Evolutionary conservation across 1,140 invertebrate species (phyloP).

Genomic region (Zaprionus ornatus): DNA sequence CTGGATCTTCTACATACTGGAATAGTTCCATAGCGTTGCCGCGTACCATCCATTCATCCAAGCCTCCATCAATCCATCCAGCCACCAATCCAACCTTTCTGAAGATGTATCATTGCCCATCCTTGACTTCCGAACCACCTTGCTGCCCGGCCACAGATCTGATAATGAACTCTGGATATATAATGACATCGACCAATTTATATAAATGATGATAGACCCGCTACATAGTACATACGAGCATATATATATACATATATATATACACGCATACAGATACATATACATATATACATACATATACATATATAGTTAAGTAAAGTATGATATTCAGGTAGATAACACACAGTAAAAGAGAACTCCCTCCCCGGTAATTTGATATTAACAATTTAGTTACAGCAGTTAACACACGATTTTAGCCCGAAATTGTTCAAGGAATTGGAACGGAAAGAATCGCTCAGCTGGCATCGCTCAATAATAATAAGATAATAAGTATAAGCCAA

Average conservation of each 20-base stretch:
- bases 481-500: not conserved
- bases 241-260: conserved; percentile 22
- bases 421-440: conserved; percentile 34
- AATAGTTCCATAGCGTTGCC: conserved; percentile 78
- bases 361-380: conserved; percentile 21
- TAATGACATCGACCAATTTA: conserved; percentile 54
- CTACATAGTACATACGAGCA: conserved; percentile 25
- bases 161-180: conserved; percentile 23
- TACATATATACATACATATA: conserved; percentile 29
- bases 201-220: conserved; percentile 44
- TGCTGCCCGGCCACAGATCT: conserved; percentile 46
- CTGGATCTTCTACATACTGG: conserved; percentile 96
- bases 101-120: conserved; percentile 11
- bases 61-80: not conserved
- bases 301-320: conserved; percentile 42
- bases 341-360: conserved; percentile 36
- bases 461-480: not conserved
- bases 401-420: not conserved
- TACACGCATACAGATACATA: conserved; percentile 25
- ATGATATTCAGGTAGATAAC: conserved; percentile 40
- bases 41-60: not conserved
- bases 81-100: not conserved
- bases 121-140: conserved; percentile 1
- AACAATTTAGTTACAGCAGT: conserved; percentile 13
- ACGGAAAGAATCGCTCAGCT: conserved; percentile 4